phyloP scores from a whole-genome alignment of 30 jellyfish, hydroid and myxozoan genomes.

The Aurelia aurita complex sp. Pacific region DNA sequence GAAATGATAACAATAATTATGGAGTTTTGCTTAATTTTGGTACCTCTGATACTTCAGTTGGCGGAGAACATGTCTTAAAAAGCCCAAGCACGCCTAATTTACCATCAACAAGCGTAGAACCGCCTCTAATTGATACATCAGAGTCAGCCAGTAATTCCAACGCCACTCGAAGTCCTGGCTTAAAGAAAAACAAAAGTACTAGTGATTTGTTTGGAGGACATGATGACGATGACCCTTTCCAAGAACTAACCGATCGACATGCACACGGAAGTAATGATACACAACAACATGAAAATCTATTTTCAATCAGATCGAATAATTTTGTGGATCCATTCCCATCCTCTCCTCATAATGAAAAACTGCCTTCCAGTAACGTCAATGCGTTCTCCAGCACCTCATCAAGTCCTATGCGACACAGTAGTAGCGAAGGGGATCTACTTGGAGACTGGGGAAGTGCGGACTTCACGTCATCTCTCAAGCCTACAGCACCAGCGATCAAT shows the following conservation, averaged over 20 bases:
- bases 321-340: conserved; percentile 33
- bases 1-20: neutral
- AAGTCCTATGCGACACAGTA: conserved; percentile 44
- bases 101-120: conserved; percentile 6
- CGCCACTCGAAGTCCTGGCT: conserved; percentile 13
- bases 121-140: conserved; percentile 8
- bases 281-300: conserved; percentile 7
- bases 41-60: conserved; percentile 2
- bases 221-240: conserved; percentile 58
- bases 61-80: conserved; percentile 12
- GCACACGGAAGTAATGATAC: neutral
- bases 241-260: conserved; percentile 28
- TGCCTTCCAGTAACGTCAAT: neutral
- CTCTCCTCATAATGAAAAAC: conserved; percentile 4
- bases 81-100: conserved; percentile 58
- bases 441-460: conserved; percentile 61
- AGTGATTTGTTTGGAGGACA: conserved; percentile 31
- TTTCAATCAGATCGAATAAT: conserved; percentile 31
- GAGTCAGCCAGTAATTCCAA: neutral
- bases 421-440: conserved; percentile 61
- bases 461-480: conserved; percentile 35
- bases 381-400: conserved; percentile 11
- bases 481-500: neutral
- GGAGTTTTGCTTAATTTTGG: conserved; percentile 52
- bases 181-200: conserved; percentile 60